These are phyloP conservation scores for Operophtera brumata DNA, from an alignment of 2,888 invertebrate species.

Conservation along the genomic window DNA sequence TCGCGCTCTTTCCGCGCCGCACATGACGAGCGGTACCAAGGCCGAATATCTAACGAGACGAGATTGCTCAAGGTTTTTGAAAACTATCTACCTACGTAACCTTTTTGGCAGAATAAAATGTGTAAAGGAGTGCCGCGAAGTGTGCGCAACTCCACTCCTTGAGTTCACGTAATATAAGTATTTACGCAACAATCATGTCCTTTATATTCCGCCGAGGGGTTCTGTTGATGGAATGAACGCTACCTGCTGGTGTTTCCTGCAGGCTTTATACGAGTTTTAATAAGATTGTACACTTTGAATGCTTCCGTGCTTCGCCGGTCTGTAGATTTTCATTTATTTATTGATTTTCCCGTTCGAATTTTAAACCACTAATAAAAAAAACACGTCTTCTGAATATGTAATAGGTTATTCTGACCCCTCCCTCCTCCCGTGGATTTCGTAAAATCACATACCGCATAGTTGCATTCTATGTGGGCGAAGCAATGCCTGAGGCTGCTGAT, in stretches of 20 bases:
- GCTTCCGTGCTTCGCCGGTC: constrained; percentile 22
- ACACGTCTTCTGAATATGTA: too few species aligned
- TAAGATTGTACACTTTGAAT: constrained; percentile 33
- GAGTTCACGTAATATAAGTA: background rate
- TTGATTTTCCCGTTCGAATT: too few species aligned
- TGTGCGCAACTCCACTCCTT: background rate
- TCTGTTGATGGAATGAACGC: background rate
- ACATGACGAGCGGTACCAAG: constrained; percentile 12
- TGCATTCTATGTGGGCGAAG: too few species aligned
- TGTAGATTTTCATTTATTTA: background rate
- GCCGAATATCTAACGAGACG: constrained; percentile 8
- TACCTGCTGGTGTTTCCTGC: background rate
- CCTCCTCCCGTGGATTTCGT: too few species aligned
- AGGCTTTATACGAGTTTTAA: constrained; percentile 22
- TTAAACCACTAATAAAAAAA: too few species aligned
- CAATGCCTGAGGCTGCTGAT: too few species aligned
- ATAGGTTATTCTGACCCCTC: too few species aligned
- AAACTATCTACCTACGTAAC: background rate
- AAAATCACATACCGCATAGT: too few species aligned
- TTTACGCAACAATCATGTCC: background rate
- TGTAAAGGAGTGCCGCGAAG: background rate
- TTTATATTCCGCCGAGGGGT: background rate
- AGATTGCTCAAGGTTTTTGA: constrained; percentile 4
- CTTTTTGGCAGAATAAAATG: background rate
- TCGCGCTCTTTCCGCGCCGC: constrained; percentile 12